Base-by-base conservation (phyloP, 1,140 invertebrate species). In the Magallana angulata region DNA sequence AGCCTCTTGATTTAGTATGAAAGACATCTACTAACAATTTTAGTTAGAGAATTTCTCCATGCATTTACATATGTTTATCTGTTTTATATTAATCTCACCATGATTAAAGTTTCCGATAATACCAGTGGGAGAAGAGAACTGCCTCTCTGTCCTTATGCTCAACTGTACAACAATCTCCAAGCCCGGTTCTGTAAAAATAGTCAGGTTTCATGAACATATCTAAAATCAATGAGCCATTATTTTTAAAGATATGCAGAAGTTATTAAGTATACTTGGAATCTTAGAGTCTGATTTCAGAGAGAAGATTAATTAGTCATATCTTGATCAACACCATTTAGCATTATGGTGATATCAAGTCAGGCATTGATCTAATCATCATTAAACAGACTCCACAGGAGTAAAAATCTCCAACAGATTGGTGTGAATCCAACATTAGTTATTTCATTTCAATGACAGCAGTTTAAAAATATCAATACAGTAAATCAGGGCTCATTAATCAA, bases 41-140 rank as follows among this genome's bases (percentile, higher is more conserved):
- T 5, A 48, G 36, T 48, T 48, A 48, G 36, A 24, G 24, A 24
- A 48, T 48, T 48, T 48, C 36, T 48, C 36, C 36, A 48, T 48
- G 0, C 36, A 48, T 48, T 48, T 48, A 48, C 36, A 48, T 48
- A 48, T 48, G 36, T 48, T 4, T 48, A 48, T 59, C 71, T 18
- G 8, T 16, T 62, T 48, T 71, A 3, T 12, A 56, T 24, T 24
- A 24, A 24, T 89, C 91, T 90, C 88, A 94, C 93, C 90, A 89
- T 94, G 93, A 87, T 94, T 93, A 81, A 92, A 94, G 71, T 91
- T 89, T 11, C 93, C 93, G 87, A 93, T 92, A 57, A 93, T 91
- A n/a, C 93, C 93, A 68, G 93, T 94, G 0, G 93, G 93, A 60
- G 91, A 90, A 48, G 92, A 93, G 82, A 93, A 93, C 84, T 91